Evolutionary conservation across 2,888 invertebrate species (phyloP), one percentile per base, ranked within the genome.

Genomic region (Hypsopygia costalis): DNA sequence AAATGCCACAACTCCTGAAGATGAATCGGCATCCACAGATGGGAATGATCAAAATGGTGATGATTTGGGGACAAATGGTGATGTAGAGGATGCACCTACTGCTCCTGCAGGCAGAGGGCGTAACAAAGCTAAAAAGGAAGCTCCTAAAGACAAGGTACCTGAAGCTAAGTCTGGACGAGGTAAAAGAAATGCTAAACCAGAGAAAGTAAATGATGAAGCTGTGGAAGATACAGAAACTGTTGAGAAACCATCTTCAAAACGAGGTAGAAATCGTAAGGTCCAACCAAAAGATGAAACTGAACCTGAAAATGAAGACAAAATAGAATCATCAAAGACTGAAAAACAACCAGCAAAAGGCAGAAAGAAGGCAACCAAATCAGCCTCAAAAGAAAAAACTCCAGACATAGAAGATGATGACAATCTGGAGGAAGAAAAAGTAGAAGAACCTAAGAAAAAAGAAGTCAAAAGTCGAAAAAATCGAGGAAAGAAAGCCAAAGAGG

Each of bases 121-220:
- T 6, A 86, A 83, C 50, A 85, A 80, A 36, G 47, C 58, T 9
- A 86, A 85, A 44, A 83, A 85, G 52, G 81, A 81, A 44, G 46
- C 58, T 39, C 62, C 50, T 46, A 49, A 83, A 53, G 80, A 79
- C 43, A 47, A 58, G 40, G 61, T 49, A 46, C 47, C 53, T 31
- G 62, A 69, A 48, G 49, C 59, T 34, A 60, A 73, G 49, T 57
- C 65, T 41, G 61, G 61, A 11, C 69, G 67, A 55, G 70, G 71
- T n/a, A 73, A 63, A 34, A 85, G 74, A 62, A 44, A 37, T 31
- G 51, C 52, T 28, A 78, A 82, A 49, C 67, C 58, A 54, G 73
- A 69, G 43, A 54, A 30, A 47, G 52, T 53, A 36, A 56, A 56
- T 46, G 62, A 63, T 20, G 58, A 52, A 35, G 49, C 46, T 34